phyloP scores from a whole-genome alignment of 2,888 invertebrate genomes.

The Lepidonotus clava region DNA sequence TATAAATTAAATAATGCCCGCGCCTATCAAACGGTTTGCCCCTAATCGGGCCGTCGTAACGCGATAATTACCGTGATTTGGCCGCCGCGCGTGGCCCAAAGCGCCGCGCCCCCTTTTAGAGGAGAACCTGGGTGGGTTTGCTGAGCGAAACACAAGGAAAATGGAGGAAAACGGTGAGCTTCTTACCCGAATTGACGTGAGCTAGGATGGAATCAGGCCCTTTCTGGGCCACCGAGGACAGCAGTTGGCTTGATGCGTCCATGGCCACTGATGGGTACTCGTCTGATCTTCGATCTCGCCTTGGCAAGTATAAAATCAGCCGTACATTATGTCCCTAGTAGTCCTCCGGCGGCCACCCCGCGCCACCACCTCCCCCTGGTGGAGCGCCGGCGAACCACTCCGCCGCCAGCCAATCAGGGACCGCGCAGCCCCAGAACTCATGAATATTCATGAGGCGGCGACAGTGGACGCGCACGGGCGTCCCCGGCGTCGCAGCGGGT shows the following conservation, averaged over 20 bases:
- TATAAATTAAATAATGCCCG: slow-evolving; percentile 51
- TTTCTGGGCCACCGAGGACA: slow-evolving; percentile 7
- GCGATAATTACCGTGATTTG: slow-evolving; percentile 48
- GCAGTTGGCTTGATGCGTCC: slow-evolving; percentile 34
- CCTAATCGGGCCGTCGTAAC: slow-evolving; percentile 29
- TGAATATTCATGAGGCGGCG: slow-evolving; percentile 13
- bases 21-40: slow-evolving; percentile 34
- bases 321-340: slow-evolving; percentile 42
- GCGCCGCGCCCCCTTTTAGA: not conserved
- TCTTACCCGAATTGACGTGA: slow-evolving; percentile 46
- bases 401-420: not conserved
- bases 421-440: not conserved
- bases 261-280: slow-evolving; percentile 17
- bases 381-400: not conserved
- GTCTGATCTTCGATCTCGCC: slow-evolving; percentile 43
- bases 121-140: not conserved
- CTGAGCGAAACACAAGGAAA: too few species aligned
- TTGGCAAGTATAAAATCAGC: slow-evolving; percentile 41
- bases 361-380: slow-evolving; percentile 31
- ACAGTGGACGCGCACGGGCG: not conserved
- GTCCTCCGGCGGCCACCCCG: not conserved
- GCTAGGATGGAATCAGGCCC: slow-evolving; percentile 42
- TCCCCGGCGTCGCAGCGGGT: not conserved
- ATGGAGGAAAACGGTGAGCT: not conserved
- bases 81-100: not conserved